A percentile compares a stretch with the other conserved stretches of the same genome.
These are phyloP conservation scores for Madoqua kirkii DNA, from an alignment of 2,113 vertebrate genomes.

Conservation along the genomic window DNA sequence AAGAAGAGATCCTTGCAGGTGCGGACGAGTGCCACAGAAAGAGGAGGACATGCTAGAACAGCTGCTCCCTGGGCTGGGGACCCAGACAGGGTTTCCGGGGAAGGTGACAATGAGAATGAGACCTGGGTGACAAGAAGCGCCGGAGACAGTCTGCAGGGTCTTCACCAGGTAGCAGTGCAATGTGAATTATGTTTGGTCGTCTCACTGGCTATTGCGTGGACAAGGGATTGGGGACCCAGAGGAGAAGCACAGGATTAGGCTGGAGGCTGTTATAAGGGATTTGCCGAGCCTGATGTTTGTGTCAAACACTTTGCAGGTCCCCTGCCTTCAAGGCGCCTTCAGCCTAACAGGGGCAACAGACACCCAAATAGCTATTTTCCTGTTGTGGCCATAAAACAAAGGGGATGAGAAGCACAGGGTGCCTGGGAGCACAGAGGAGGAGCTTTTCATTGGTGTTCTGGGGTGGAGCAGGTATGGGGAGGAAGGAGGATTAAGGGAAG, in stretches of 20 bases:
- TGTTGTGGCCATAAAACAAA: not conserved
- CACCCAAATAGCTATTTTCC: not conserved
- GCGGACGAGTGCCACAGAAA: not conserved
- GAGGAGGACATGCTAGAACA: accelerated
- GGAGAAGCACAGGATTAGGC: no score
- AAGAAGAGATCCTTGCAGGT: accelerated
- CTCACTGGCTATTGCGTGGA: not conserved
- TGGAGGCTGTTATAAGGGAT: not conserved
- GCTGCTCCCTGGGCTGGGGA: accelerated
- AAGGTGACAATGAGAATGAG: not conserved
- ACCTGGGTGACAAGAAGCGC: not conserved
- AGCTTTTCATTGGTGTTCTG: not conserved
- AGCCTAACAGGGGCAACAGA: not conserved
- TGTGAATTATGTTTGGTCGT: not conserved
- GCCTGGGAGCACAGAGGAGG: not conserved
- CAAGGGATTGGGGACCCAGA: not conserved
- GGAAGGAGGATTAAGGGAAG: no score
- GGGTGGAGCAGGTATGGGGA: not conserved
- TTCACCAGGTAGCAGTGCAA: not conserved
- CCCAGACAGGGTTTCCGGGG: not conserved
- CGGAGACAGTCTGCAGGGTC: not conserved
- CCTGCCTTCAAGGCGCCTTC: not conserved
- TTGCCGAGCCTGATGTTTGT: not conserved
- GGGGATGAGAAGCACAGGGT: not conserved
- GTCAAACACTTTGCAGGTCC: not conserved